Base-by-base conservation (phyloP, 1,140 invertebrate genomes). In the Drosophila watanabei region DNA sequence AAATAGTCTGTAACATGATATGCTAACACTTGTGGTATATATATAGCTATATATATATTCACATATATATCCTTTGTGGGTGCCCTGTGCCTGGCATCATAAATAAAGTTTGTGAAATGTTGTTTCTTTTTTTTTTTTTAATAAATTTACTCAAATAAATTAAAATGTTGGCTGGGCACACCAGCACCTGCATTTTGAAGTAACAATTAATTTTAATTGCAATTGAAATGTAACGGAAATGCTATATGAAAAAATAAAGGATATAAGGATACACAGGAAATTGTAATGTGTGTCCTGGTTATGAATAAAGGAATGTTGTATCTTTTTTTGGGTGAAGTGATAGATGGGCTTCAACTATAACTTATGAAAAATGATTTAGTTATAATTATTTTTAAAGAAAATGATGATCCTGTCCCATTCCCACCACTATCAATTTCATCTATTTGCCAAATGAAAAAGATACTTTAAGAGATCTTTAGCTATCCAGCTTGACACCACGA, bases 131-230 rank as follows among this genome's bases (percentile, higher is more conserved):
- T 79, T 79, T 2, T 54, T 85, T 73, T 89, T 82, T 82, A 86
- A 86, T 64, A 86, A 86, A 90, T 91, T 91, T 91, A 90, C 86
- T 90, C 87, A 90, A 90, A 90, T 90, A 91, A 91, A 90, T 90
- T 86, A 86, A 91, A 90, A 90, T 68, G 82, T 62, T 45, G 24
- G 20, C 16, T 16, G 43, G 30, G 30, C 18, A 54, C 32, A 56
- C 33, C 51, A 30, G 16, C 71, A 78, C 63, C 73, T 77, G 73
- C 39, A 70, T 70, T 51, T 37, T 49, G 59, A 57, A 59, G 62
- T 71, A 68, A 88, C 84, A 87, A 87, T 87, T 87, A 90, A 89
- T 89, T 90, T 89, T 85, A 89, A 89, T 90, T 89, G 81, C 86
- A 89, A 88, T 89, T 81, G 85, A 90, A 89, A 88, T 87, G 81